Base-by-base conservation (phyloP, 1,140 invertebrate species). In the Colletes latitarsis region DNA sequence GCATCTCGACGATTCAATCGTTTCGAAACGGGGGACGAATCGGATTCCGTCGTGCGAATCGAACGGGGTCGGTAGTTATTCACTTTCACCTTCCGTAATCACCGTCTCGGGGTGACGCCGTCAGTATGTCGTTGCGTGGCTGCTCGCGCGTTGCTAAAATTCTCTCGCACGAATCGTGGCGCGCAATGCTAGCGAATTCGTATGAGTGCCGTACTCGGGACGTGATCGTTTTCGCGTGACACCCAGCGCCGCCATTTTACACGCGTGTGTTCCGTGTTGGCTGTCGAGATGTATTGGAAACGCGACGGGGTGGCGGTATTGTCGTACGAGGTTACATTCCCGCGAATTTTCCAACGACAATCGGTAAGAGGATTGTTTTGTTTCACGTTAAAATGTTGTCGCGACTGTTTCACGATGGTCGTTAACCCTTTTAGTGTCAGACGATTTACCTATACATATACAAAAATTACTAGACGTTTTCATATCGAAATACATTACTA, bases 311-410 rank as follows among this genome's bases (percentile, higher is more conserved):
- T 4, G 70, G 58, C 46, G 68, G 15, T 6, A 4, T 39, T 12
- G 60, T 55, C 41, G 3, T 8, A 49, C 49, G 30, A 55, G 17
- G 5, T 1, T 19, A 5, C 2, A 17, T 70, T 55, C 53, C 39
- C 39, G 60, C 69, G 39, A 72, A 17, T 73, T 55, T 30, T 46
- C 49, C 39, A 12, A 0, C 19, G 9, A 46, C 30, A n/a, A 55
- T 43, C 15, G 41, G 70, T 73, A 73, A 73, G 60, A 19, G 21
- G n/a, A 39, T 78, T 43, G 46, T 17, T 70, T 17, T 52, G 55
- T 70, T 69, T 52, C 53, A 21, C 15, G 76, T 10, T 14, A 49
- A 0, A 43, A 49, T 21, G 52, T 55, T 30, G 30, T 30, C 30
- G 10, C 14, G 30, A 6, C 10, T 21, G 39, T 41, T 76, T 67